Conservation (phyloP, 2,888 invertebrate genomes). For the Mythimna ferrago region DNA sequence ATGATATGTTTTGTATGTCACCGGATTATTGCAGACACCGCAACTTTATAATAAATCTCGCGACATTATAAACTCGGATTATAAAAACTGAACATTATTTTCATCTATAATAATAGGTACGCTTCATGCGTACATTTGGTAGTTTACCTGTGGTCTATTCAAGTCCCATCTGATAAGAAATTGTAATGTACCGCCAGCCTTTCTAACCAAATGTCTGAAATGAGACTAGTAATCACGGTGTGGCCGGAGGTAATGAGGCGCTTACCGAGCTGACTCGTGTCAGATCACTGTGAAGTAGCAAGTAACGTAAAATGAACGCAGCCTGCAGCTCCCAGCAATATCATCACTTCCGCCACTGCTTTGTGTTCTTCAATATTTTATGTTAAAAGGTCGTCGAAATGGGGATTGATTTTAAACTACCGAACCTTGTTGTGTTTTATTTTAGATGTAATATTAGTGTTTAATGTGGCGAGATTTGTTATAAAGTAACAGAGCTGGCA, state of each 20-base stretch:
- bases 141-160: neutral
- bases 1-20: constrained; percentile 18
- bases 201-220: neutral
- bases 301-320: too few species aligned
- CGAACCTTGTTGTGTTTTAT: neutral
- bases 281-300: too few species aligned
- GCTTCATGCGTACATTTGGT: neutral
- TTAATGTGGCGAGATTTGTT: neutral
- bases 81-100: neutral
- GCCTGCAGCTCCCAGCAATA: too few species aligned
- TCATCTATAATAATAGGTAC: neutral
- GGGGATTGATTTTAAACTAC: neutral
- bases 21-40: neutral
- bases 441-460: neutral
- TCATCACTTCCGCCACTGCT: neutral
- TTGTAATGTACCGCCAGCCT: neutral
- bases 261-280: too few species aligned
- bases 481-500: neutral
- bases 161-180: neutral
- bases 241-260: too few species aligned
- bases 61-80: neutral
- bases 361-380: neutral
- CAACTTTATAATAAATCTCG: neutral
- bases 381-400: neutral
- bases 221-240: too few species aligned